Percentiles rank a stretch among this genome's conserved stretches.
phyloP scores from a whole-genome alignment of 2,113 vertebrate genomes.

The Thinocorus orbignyianus region DNA sequence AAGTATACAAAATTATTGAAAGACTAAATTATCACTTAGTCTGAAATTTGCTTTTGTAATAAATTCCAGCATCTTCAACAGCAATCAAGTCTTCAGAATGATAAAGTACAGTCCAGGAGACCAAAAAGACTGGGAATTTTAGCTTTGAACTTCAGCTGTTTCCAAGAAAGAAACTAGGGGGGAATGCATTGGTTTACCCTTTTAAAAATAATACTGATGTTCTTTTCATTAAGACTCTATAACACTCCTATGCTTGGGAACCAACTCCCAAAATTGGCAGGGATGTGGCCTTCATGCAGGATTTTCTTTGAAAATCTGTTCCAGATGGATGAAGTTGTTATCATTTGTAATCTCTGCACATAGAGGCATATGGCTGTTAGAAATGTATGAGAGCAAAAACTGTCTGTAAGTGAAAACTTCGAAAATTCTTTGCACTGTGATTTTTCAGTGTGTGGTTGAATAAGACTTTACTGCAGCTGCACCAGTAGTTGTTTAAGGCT shows the following conservation, averaged over 20 bases:
- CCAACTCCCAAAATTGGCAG: conserved; percentile 20
- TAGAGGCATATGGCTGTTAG: conserved; percentile 27
- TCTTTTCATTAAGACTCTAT: conserved; percentile 1
- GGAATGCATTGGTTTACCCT: neutral
- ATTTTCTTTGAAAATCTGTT: conserved; percentile 32
- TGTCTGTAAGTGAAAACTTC: neutral
- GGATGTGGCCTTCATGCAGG: neutral
- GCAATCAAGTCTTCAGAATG: neutral
- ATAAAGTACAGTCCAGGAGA: neutral
- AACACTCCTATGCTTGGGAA: neutral
- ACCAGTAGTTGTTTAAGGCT: neutral
- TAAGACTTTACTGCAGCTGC: neutral
- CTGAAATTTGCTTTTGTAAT: neutral
- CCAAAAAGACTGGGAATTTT: neutral
- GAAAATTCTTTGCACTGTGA: neutral
- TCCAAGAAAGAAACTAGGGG: neutral
- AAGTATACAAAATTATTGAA: neutral
- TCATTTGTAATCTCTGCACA: neutral
- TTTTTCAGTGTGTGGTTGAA: neutral
- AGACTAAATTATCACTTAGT: neutral
- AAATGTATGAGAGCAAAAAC: neutral
- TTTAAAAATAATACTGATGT: neutral
- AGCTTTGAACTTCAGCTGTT: neutral
- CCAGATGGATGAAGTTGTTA: conserved; percentile 43
- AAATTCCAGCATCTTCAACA: neutral